Evolutionary conservation across 1,140 invertebrate genomes (phyloP), one percentile per base, ranked within the genome.

Genomic region (Aphelenchoides avenae): DNA sequence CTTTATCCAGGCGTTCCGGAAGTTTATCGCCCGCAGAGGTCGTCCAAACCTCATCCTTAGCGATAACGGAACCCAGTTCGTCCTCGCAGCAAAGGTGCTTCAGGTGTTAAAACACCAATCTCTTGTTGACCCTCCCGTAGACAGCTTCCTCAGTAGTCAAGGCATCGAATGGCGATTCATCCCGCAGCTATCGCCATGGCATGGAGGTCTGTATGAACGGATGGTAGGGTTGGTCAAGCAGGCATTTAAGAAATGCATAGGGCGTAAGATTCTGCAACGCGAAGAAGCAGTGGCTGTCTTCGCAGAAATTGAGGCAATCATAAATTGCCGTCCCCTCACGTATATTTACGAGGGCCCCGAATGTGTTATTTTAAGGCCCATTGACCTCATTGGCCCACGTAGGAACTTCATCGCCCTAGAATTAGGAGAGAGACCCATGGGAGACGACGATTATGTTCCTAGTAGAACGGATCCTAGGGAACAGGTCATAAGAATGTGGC

Each of bases 31-130:
- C 5, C 22, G 70, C 53, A 49, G 71, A 42, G 77, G 75, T 43
- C 54, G 30, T 9, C 66, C 65, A 36, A 43, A 40, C 2, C 43
- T 65, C n/a, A 64, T 78, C 5, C 75, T 58, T 39, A 75, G 67
- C 9, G 78, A 81, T 44, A 73, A 76, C 44, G 78, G 66, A 0
- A 76, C 68, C 3, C 77, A 77, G 60, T 78, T 79, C 42, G 57
- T 71, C 27, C 72, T 68, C 13, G 71, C 77, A 3, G 61, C 68
- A 15, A 52, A 60, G 15, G 57, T 68, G 27, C n/a, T n/a, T n/a
- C n/a, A n/a, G n/a, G 30, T 78, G 20, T 39, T n/a, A 36, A 36
- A 36, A n/a, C 18, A n/a, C 29, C 29, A 24, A 18, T 49, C n/a
- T 13, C 18, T 24, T 20, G 5, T 5, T 11, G 29, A 29, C 52